Evolutionary conservation across 1,140 invertebrate species (phyloP), one percentile per base, ranked within the genome.

Genomic region (Brachionus rotundiformis): DNA sequence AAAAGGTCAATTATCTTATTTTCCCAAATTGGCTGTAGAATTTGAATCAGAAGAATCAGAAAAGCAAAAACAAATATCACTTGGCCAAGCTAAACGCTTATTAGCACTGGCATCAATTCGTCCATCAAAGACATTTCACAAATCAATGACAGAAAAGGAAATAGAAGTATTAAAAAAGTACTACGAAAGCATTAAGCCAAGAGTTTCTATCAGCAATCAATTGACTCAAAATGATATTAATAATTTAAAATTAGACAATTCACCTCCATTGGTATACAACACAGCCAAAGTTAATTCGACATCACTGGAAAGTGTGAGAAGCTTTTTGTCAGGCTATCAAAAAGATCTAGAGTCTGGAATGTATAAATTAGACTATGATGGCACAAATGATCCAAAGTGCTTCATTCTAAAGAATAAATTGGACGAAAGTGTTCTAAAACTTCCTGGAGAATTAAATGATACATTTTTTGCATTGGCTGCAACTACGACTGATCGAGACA

Each of bases 121-220:
- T 13, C 76, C 76, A 54, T 59, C 47, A n/a, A 79, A 79, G 25
- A 79, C 76, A 6, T 79, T 79, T 79, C 76, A 79, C 33, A 79
- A 79, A 63, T 59, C 47, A 54, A 79, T 79, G 76, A 79, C 76
- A 0, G 76, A 79, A 33, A n/a, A 79, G 59, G 76, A 79, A 23
- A 79, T 79, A 13, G 76, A 59, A 16, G 29, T 79, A 4, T 25
- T 79, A 19, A 79, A 79, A 79, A 79, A 79, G 33, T 79, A 79
- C 16, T 79, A 79, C 25, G 76, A 79, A 3, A 59, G 49, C 6
- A 79, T 79, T 19, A 54, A 63, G 23, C 76, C 76, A 29, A 33
- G 54, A 79, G 36, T 59, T 27, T 31, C n/a, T n/a, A 27, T 41
- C 49, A 33, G 23, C 44, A 63, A 63, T 59, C 44, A 63, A 10